phyloP scores from a whole-genome alignment of 2,888 invertebrate species.

The Hartigia nigra region DNA sequence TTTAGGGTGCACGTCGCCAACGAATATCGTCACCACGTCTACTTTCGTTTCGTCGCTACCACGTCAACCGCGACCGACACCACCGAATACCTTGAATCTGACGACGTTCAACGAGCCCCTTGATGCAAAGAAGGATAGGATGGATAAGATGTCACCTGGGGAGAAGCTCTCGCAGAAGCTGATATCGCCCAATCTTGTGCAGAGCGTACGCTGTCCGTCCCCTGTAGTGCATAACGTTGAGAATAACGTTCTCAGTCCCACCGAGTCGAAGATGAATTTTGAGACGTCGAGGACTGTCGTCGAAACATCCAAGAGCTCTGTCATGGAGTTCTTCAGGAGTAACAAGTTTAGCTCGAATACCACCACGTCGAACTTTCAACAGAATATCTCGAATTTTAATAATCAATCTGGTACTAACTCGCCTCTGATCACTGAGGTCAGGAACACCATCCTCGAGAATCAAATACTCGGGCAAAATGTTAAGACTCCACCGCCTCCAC shows the following conservation, averaged over 20 bases:
- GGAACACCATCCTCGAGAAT: conserved; percentile 43
- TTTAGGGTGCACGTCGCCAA: conserved; percentile 23
- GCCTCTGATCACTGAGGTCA: conserved; percentile 46
- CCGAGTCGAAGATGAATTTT: conserved; percentile 37
- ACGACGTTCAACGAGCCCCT: conserved; percentile 66
- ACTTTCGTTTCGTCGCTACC: conserved; percentile 70
- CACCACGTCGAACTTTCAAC: conserved; percentile 55
- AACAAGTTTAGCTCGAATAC: conserved; percentile 53
- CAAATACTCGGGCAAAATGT: conserved; percentile 45
- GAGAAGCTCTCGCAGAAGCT: conserved; percentile 59
- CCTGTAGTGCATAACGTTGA: conserved; percentile 63
- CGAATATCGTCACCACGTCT: conserved; percentile 67
- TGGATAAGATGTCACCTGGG: conserved; percentile 49
- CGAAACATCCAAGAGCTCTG: conserved; percentile 30
- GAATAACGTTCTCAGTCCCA: conserved; percentile 58
- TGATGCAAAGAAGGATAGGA: conserved; percentile 50
- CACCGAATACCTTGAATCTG: conserved; percentile 85
- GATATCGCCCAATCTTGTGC: conserved; percentile 62
- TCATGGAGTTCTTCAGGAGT: conserved; percentile 40
- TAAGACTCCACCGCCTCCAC: conserved; percentile 83
- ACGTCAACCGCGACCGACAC: conserved; percentile 78
- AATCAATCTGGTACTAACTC: conserved; percentile 51
- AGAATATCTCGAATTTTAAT: conserved; percentile 53
- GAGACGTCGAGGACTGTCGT: conserved; percentile 31
- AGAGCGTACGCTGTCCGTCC: conserved; percentile 59